A percentile compares a stretch with the other conserved stretches of the same genome.
Evolutionary conservation across 2,797 vertebrate species (phyloP).

Genomic region (Cuniculus paca): DNA sequence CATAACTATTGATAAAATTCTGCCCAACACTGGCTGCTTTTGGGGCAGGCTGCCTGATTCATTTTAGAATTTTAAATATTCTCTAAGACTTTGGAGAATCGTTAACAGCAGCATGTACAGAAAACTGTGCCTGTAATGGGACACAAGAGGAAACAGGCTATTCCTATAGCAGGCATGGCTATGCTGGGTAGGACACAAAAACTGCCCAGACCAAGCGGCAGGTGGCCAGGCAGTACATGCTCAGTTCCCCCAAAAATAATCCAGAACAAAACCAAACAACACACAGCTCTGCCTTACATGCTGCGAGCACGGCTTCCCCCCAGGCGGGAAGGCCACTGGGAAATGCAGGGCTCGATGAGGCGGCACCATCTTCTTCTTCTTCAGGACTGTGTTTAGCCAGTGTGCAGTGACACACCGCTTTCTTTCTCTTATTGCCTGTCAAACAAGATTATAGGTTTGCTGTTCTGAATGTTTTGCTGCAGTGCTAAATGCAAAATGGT

Average conservation of each 20-base stretch:
- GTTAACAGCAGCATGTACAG: rapidly evolving
- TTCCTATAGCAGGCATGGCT: not conserved
- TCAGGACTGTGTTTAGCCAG: slow-evolving; percentile 96
- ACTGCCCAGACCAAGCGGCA: rapidly evolving
- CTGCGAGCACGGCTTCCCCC: slow-evolving; percentile 97
- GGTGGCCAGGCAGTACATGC: rapidly evolving
- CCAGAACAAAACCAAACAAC: too few species aligned
- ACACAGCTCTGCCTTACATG: slow-evolving; percentile 90
- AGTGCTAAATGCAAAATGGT: rapidly evolving
- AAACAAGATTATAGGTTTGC: slow-evolving; percentile 5
- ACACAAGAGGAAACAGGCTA: too few species aligned
- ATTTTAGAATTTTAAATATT: not conserved
- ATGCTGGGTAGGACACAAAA: rapidly evolving
- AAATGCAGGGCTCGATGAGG: slow-evolving; percentile 96
- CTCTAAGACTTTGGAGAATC: not conserved
- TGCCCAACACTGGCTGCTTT: rapidly evolving
- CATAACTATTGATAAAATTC: rapidly evolving
- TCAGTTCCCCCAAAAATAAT: too few species aligned
- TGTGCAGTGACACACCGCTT: slow-evolving; percentile 97
- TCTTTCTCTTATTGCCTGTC: slow-evolving; percentile 95
- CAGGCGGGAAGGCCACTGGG: slow-evolving; percentile 97
- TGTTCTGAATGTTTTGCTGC: not conserved
- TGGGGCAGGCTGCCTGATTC: rapidly evolving
- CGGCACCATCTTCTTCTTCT: slow-evolving; percentile 96
- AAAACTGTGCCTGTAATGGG: rapidly evolving